Percentiles rank a stretch among this genome's conserved stretches.
These are phyloP conservation scores for Drosophila subobscura DNA, from an alignment of 1,140 invertebrate species.

Conservation along the genomic window DNA sequence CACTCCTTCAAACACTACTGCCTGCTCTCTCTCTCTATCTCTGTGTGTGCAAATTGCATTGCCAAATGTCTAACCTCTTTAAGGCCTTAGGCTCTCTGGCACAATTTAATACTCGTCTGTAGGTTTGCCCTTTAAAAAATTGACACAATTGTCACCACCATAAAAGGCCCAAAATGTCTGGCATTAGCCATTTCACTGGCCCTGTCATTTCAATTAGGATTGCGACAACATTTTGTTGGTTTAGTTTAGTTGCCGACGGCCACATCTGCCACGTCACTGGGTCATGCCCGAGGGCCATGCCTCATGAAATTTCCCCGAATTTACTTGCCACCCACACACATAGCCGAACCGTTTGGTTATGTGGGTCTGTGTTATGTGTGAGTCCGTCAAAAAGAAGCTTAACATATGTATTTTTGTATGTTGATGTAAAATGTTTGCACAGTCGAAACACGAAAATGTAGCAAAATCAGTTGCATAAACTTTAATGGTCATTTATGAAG, in stretches of 20 bases:
- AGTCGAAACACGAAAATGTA: too few species aligned
- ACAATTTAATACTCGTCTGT: constrained; percentile 12
- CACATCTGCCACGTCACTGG: constrained; percentile 36
- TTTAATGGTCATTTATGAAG: constrained; percentile 33
- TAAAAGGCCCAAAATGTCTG: constrained; percentile 12
- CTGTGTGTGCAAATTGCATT: constrained; percentile 50
- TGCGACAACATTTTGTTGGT: not conserved
- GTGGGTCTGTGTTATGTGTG: constrained; percentile 33
- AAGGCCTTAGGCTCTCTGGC: not conserved
- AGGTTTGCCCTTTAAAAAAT: too few species aligned
- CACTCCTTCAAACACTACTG: too few species aligned
- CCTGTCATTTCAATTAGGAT: constrained; percentile 37
- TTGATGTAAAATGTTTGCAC: constrained; percentile 20
- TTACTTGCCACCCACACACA: constrained; percentile 20
- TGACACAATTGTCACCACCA: too few species aligned
- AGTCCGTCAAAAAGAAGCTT: constrained; percentile 16
- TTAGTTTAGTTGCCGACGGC: constrained; percentile 1
- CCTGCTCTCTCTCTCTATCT: not conserved
- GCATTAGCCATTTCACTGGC: constrained; percentile 32
- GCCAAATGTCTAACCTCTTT: constrained; percentile 23
- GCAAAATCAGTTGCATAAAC: constrained; percentile 27
- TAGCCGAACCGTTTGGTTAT: constrained; percentile 17
- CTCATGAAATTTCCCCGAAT: constrained; percentile 39
- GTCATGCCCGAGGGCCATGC: constrained; percentile 22
- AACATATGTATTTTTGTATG: constrained; percentile 2